Evolutionary conservation across 2,888 invertebrate species (phyloP), one percentile per base, ranked within the genome.

Genomic region (Parnassius glacialis): DNA sequence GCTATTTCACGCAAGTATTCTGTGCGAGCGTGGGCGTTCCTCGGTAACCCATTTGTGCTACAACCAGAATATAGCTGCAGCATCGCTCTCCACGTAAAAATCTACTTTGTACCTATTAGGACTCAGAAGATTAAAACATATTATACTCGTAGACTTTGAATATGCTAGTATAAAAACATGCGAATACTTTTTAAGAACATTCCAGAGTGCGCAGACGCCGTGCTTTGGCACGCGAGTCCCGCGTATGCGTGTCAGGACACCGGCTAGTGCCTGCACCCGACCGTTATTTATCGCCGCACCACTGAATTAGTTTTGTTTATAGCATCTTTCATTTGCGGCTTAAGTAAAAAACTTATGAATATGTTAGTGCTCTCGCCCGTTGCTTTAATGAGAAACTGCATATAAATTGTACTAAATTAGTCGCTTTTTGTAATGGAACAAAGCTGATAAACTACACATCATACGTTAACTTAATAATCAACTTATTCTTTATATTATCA

Each of bases 251-350:
- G 85, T 82, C 81, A 75, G 76, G 79, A 77, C 78, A 78, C 79
- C 80, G 79, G 80, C 81, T 81, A 78, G 76, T 83, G 87, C 81
- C 9, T 86, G 87, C 88, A 83, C 81, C 83, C 78, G 79, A 77
- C 68, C 68, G 79, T 85, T 84, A 89, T 90, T 89, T 90, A 90
- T 89, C 84, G 75, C 83, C 74, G 71, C 72, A 74, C 72, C 82
- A 77, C 83, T 83, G 83, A 81, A 83, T 86, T 83, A 84, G 80
- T 71, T 74, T 75, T 74, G 71, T 74, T 77, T 81, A 79, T 81
- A 79, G 75, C 83, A 83, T 81, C 82, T 83, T 80, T 79, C 80
- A 76, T 81, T 82, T 76, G 74, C 81, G 81, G 79, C 81, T 79
- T 78, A 77, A 77, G 72, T 78, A 83, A 85, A 85, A 85, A 81